Evolutionary conservation across 1,140 invertebrate species (phyloP), one percentile per base, ranked within the genome.

Genomic region (Habropoda laboriosa): DNA sequence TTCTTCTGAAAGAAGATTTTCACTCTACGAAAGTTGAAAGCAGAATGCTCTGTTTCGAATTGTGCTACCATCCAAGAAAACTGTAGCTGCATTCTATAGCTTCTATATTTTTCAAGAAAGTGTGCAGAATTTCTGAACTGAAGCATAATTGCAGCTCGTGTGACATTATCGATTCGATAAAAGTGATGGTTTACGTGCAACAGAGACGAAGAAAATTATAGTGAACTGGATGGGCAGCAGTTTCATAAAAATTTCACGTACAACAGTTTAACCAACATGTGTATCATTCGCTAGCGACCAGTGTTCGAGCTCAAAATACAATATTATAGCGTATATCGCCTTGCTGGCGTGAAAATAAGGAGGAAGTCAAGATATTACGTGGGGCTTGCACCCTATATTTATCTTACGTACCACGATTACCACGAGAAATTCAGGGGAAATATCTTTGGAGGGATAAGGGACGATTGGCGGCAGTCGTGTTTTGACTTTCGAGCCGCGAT

Each of bases 221-320:
- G 35, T 38, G 38, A 61, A 38, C 24, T 61, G 4, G 38, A 16
- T 18, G 12, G 12, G 4, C 13, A 12, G n/a, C 18, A 12, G 38
- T 61, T 61, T 38, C 35, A 61, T 61, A 61, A 61, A 61, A 24
- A 40, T 61, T 13, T 61, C 10, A 12, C 3, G 32, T 10, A 12
- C 18, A 21, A 60, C 21, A 40, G 0, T 16, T 21, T 61, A 40
- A 35, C 57, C 57, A 35, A 60, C 57, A 60, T 10, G 58, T 61
- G 58, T 38, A 40, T 35, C 58, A 35, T 38, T 38, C 58, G n/a
- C n/a, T 8, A 3, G n/a, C n/a, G 32, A 40, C 58, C 21, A 35
- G 30, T 61, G 58, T 38, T 40, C 58, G 58, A 24, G 35, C 12
- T 61, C 24, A 61, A 61, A 61, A 32, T 61, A 61, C 24, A 38